These are phyloP conservation scores for Drosophila subobscura DNA, from an alignment of 1,140 invertebrate species.

Conservation along the genomic window DNA sequence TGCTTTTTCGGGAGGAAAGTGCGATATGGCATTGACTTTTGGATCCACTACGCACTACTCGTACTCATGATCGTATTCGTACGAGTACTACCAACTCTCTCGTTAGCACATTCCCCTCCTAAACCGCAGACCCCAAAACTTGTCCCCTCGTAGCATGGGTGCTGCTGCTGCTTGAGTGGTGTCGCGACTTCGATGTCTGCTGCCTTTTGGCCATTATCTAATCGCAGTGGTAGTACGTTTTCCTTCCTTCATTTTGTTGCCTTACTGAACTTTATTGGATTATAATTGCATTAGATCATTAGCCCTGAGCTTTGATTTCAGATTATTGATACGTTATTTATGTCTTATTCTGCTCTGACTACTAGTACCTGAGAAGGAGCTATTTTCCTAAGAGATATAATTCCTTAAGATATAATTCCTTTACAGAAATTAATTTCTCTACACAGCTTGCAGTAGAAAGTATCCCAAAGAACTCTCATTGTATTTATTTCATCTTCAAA, in stretches of 20 bases:
- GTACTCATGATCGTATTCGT: conserved; percentile 8
- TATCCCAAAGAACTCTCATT: too few species aligned
- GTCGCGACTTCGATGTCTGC: conserved; percentile 4
- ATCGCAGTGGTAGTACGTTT: conserved; percentile 29
- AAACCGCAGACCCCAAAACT: too few species aligned
- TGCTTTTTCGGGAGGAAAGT: conserved; percentile 31
- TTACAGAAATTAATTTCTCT: too few species aligned
- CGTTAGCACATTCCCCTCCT: conserved; percentile 15
- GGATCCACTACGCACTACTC: conserved; percentile 25
- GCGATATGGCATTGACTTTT: conserved; percentile 41
- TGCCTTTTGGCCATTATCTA: conserved; percentile 49
- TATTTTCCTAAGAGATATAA: too few species aligned
- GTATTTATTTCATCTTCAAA: too few species aligned
- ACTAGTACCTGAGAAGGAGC: conserved; percentile 13
- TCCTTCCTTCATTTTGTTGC: conserved; percentile 8
- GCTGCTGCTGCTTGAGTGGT: conserved; percentile 25
- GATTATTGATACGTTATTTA: conserved; percentile 37
- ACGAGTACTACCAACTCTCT: conserved; percentile 1
- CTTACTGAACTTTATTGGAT: conserved; percentile 40
- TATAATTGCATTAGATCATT: conserved; percentile 68
- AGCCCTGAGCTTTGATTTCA: conserved; percentile 61
- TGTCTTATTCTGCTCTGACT: conserved; percentile 9
- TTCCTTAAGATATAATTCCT: too few species aligned
- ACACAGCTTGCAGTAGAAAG: too few species aligned
- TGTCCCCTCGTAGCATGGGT: conserved; percentile 9